These are phyloP conservation scores for Perodicticus potto DNA, from an alignment of 2,797 vertebrate genomes.

Conservation along the genomic window DNA sequence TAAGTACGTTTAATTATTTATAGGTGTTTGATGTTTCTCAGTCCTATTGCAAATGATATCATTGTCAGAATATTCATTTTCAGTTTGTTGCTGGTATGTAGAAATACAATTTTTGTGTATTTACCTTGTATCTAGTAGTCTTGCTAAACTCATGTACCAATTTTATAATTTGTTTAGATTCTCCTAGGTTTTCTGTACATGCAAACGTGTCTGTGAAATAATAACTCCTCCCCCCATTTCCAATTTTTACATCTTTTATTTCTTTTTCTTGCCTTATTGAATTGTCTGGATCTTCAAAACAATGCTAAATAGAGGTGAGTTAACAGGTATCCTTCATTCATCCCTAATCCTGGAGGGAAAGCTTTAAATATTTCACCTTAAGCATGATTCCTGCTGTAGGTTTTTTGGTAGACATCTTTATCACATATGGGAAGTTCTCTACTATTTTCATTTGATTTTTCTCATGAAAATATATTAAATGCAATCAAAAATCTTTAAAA, in stretches of 20 bases:
- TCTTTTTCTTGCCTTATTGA: not conserved
- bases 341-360: not conserved
- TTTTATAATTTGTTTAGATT: not conserved
- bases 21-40: not conserved
- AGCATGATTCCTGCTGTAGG: not conserved
- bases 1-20: not conserved
- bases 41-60: not conserved
- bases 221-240: not conserved
- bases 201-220: not conserved
- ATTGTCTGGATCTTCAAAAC: not conserved
- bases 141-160: not conserved
- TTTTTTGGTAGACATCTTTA: not conserved
- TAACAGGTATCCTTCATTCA: not conserved
- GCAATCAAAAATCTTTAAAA: not conserved
- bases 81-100: not conserved
- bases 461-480: not conserved
- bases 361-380: not conserved
- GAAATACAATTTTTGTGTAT: not conserved
- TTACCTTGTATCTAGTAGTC: not conserved
- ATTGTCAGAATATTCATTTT: not conserved
- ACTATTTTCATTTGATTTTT: not conserved
- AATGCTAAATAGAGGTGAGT: not conserved
- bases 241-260: not conserved
- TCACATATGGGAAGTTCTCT: not conserved
- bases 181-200: not conserved